Evolutionary conservation across 2,797 vertebrate species (phyloP).

Genomic region (Semaprochilodus insignis): DNA sequence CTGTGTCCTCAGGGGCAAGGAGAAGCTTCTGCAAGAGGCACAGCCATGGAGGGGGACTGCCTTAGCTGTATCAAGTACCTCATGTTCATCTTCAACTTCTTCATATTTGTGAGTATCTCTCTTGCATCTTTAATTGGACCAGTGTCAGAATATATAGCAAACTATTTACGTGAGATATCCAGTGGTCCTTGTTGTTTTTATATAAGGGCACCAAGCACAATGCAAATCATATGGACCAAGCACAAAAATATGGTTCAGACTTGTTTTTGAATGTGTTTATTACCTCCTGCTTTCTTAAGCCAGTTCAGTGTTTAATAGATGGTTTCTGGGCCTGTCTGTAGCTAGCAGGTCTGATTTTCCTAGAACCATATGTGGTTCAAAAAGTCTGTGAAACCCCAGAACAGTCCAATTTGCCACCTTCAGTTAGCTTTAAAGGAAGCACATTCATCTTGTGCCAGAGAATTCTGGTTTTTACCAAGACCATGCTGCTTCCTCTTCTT

Average conservation of each 20-base stretch:
- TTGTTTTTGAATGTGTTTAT: slow-evolving; percentile 15
- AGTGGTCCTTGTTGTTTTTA: neutral
- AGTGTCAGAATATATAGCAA: neutral
- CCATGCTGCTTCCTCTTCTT: slow-evolving; percentile 24
- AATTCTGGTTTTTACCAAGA: slow-evolving; percentile 12
- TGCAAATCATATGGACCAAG: neutral
- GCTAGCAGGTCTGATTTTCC: slow-evolving; percentile 21
- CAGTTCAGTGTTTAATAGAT: slow-evolving; percentile 10
- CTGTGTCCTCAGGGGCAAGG: slow-evolving; percentile 63
- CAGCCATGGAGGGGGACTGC: slow-evolving; percentile 85
- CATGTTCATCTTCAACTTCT: slow-evolving; percentile 90
- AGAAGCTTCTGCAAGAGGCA: slow-evolving; percentile 60
- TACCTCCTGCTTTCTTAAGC: slow-evolving; percentile 29
- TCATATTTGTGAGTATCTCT: slow-evolving; percentile 86
- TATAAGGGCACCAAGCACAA: neutral
- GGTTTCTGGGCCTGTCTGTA: slow-evolving; percentile 12
- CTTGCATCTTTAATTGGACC: neutral
- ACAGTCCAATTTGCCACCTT: slow-evolving; percentile 30
- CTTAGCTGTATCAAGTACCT: slow-evolving; percentile 88
- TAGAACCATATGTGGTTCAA: slow-evolving; percentile 39
- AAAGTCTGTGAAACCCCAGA: slow-evolving; percentile 19
- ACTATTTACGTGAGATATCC: neutral
- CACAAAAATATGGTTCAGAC: neutral
- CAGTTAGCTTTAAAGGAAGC: slow-evolving; percentile 32
- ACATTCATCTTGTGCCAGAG: slow-evolving; percentile 37